Evolutionary conservation across 92 coral and sea anemone genomes (phyloP).

Genomic region (Scolanthus callimorphus): DNA sequence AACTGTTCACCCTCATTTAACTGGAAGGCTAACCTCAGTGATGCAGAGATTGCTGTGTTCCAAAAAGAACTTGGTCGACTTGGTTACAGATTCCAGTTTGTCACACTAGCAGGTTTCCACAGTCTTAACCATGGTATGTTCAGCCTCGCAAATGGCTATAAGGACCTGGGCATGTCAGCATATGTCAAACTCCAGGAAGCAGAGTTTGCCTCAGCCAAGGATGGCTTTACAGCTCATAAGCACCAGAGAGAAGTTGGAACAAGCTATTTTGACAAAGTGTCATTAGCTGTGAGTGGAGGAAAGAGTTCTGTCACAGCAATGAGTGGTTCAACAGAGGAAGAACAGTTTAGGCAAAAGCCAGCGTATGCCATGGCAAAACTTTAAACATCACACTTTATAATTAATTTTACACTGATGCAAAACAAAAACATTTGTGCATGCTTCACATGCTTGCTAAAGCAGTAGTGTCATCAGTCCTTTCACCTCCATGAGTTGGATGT

Average conservation of each 20-base stretch:
- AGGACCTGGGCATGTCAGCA: constrained; percentile 89
- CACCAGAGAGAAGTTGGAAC: constrained; percentile 98
- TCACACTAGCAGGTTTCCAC: constrained; percentile 97
- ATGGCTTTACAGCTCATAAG: constrained; percentile 93
- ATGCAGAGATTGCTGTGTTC: constrained; percentile 82
- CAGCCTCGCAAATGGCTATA: constrained; percentile 88
- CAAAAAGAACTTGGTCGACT: constrained; percentile 90
- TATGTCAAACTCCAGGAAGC: constrained; percentile 89
- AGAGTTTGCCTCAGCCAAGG: constrained; percentile 81
- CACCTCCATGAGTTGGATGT: too few relatives aligned
- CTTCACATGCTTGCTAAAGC: too few relatives aligned
- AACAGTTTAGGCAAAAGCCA: constrained; percentile 56
- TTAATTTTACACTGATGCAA: too few relatives aligned
- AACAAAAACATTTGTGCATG: too few relatives aligned
- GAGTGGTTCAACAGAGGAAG: constrained; percentile 92
- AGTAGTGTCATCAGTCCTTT: too few relatives aligned
- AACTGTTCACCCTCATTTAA: constrained; percentile 98
- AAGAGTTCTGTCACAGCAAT: constrained; percentile 84
- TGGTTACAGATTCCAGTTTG: constrained; percentile 95
- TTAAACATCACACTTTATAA: too few relatives aligned
- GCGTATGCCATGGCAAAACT: constrained; percentile 2
- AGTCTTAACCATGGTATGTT: constrained; percentile 96
- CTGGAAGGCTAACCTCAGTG: constrained; percentile 97
- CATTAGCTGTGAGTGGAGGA: constrained; percentile 93
- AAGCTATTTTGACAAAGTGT: constrained; percentile 84